Evolutionary conservation across 2,113 vertebrate genomes (phyloP).

Genomic region (Azemiops feae): DNA sequence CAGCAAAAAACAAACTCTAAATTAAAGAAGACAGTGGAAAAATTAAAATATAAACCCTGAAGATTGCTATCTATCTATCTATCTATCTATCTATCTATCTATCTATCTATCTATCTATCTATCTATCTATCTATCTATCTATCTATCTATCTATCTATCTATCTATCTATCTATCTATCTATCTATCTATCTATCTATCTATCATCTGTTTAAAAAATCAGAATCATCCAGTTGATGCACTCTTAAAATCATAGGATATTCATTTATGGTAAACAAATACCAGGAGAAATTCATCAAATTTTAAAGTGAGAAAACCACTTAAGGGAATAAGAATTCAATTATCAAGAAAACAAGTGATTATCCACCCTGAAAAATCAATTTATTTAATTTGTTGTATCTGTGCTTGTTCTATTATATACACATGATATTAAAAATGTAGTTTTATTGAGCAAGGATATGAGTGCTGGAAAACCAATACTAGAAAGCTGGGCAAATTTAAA

Average conservation of each 20-base stretch:
- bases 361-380: slow-evolving; percentile 30
- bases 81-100: no score
- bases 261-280: not conserved
- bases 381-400: slow-evolving; percentile 16
- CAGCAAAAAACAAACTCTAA: not conserved
- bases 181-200: no score
- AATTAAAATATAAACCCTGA: not conserved
- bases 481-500: not conserved
- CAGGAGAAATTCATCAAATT: slow-evolving; percentile 33
- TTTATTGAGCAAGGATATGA: not conserved
- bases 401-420: not conserved
- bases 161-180: no score
- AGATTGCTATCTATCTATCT: not conserved
- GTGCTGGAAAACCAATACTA: not conserved
- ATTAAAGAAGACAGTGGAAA: not conserved
- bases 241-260: not conserved
- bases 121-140: no score
- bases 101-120: no score
- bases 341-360: slow-evolving; percentile 6
- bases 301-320: slow-evolving; percentile 27
- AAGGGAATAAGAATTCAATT: slow-evolving; percentile 4
- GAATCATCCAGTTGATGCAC: not conserved
- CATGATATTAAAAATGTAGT: not conserved
- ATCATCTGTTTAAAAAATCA: not conserved
- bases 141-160: no score